Percentiles rank a stretch among this genome's conserved stretches.
These are phyloP conservation scores for Dicerorhinus sumatrensis DNA, from an alignment of 2,113 vertebrate species.

Conservation along the genomic window DNA sequence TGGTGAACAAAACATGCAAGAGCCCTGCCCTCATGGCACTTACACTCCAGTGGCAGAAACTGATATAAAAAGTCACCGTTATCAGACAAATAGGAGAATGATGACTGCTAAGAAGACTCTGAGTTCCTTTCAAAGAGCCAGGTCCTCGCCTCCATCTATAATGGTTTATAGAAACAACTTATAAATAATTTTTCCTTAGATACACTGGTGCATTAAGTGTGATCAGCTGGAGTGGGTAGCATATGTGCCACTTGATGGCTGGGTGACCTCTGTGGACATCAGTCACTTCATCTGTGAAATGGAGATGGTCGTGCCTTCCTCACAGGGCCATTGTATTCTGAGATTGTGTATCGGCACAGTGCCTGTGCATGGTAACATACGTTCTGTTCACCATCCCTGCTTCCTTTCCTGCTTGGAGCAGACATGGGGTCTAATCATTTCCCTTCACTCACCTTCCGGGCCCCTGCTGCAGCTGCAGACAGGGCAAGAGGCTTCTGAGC, in stretches of 20 bases:
- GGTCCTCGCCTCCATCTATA: not conserved
- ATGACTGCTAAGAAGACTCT: not conserved
- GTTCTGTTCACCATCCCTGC: not conserved
- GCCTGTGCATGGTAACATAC: not conserved
- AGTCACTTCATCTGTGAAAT: not conserved
- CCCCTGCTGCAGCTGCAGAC: not conserved
- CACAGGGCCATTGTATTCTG: not conserved
- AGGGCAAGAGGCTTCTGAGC: not conserved
- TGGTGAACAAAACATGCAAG: not conserved
- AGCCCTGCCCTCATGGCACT: not conserved
- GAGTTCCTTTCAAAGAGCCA: constrained; percentile 24
- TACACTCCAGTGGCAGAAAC: not conserved
- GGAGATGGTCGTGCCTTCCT: not conserved
- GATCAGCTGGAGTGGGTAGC: not conserved
- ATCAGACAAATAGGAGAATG: not conserved
- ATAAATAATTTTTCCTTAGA: not conserved
- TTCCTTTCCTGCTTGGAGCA: constrained; percentile 20
- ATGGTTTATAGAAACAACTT: not conserved
- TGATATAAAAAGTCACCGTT: not conserved
- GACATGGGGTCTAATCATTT: not conserved
- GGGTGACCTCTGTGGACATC: not conserved
- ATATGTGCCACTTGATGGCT: not conserved
- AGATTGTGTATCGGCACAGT: not conserved
- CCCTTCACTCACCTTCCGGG: not conserved
- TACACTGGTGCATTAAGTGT: not conserved